Conservation (phyloP, 2,888 invertebrate species). For the Drosophila ezoana region DNA sequence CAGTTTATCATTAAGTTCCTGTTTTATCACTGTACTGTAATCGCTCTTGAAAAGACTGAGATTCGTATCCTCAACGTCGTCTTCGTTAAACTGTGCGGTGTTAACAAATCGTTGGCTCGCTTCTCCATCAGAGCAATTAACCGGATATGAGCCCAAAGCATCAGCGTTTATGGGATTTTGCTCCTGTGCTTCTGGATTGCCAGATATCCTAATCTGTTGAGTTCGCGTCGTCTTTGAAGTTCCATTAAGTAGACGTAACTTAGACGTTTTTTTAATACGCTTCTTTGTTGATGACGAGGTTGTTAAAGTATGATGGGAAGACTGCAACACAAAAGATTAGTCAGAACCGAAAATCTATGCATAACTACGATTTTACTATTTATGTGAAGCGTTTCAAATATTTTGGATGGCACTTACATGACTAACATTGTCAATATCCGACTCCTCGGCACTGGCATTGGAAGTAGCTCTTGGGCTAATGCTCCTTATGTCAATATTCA, state of each 20-base stretch:
- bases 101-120: not conserved
- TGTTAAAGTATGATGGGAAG: constrained; percentile 1
- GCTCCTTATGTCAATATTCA: constrained; percentile 35
- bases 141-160: not conserved
- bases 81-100: not conserved
- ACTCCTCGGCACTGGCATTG: constrained; percentile 12
- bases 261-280: constrained; percentile 18
- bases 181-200: not conserved
- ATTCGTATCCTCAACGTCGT: not conserved
- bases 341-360: not conserved
- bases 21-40: constrained; percentile 1
- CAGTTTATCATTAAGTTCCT: constrained; percentile 5
- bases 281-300: constrained; percentile 7
- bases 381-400: not conserved
- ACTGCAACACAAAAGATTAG: constrained; percentile 19
- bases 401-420: constrained; percentile 24
- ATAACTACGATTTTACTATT: too few species aligned
- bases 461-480: constrained; percentile 26
- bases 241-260: constrained; percentile 19
- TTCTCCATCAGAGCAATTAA: not conserved
- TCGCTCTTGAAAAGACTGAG: not conserved
- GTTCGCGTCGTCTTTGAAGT: constrained; percentile 2
- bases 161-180: not conserved
- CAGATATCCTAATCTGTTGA: not conserved
- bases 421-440: constrained; percentile 25